Percentiles rank a stretch among this genome's conserved stretches.
phyloP scores from a whole-genome alignment of 2,888 invertebrate genomes.

The Tupiocoris notatus region DNA sequence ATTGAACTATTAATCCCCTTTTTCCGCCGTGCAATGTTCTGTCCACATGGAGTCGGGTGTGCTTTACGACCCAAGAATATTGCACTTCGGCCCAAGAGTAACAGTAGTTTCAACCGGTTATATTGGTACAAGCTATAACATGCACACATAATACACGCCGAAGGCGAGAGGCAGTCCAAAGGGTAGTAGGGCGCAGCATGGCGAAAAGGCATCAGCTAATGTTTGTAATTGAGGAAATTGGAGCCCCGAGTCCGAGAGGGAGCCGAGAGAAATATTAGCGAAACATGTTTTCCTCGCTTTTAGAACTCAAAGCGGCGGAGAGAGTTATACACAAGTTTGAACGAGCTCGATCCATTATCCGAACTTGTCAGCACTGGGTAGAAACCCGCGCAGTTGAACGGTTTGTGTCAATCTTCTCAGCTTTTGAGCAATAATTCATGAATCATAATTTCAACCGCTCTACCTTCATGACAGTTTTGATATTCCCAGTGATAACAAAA shows the following conservation, averaged over 20 bases:
- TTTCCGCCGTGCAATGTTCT: constrained; percentile 31
- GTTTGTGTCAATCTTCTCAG: no score
- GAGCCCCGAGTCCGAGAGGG: no score
- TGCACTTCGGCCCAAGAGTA: constrained; percentile 9
- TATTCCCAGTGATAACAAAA: no score
- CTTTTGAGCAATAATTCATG: no score
- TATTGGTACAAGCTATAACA: constrained; percentile 31
- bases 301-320: neutral
- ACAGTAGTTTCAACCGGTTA: constrained; percentile 20
- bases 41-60: constrained; percentile 40
- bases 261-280: constrained; percentile 9
- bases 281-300: neutral
- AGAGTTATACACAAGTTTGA: neutral
- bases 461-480: no score
- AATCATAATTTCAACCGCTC: no score
- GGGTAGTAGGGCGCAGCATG: neutral
- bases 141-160: constrained; percentile 29
- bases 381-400: no score
- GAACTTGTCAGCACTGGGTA: no score
- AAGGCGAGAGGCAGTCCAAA: no score
- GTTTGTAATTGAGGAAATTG: constrained; percentile 19
- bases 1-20: constrained; percentile 39
- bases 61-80: constrained; percentile 34
- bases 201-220: constrained; percentile 20
- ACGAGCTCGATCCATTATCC: neutral